These are phyloP conservation scores for Vulpes ferrilata DNA, from an alignment of 2,113 vertebrate genomes.

Conservation along the genomic window DNA sequence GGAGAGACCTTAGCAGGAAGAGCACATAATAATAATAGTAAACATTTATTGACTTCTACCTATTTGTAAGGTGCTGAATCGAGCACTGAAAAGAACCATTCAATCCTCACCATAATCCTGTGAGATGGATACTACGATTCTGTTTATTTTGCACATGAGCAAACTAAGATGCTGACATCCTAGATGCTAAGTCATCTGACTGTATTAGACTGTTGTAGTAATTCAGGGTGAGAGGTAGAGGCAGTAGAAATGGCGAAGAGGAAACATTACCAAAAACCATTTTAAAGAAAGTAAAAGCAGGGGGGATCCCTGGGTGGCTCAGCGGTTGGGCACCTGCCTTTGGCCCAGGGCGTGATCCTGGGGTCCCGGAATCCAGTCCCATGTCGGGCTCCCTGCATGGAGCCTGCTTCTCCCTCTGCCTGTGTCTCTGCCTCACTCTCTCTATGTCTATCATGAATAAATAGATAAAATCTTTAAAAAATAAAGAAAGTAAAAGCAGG, in stretches of 20 bases:
- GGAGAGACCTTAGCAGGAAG: not conserved
- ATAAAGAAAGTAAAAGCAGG: not conserved
- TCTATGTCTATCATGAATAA: too few species aligned
- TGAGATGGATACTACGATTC: too few species aligned
- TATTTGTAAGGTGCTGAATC: not conserved
- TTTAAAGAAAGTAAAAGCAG: not conserved
- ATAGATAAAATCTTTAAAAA: too few species aligned
- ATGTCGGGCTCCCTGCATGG: too few species aligned
- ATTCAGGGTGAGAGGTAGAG: not conserved
- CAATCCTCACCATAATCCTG: not conserved
- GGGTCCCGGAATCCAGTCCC: too few species aligned
- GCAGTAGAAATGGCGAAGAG: not conserved
- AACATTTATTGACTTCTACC: not conserved
- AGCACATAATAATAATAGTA: not conserved
- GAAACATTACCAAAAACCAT: not conserved
- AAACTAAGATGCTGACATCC: not conserved
- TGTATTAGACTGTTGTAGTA: not conserved
- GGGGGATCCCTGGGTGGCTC: too few species aligned
- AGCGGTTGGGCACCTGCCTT: too few species aligned
- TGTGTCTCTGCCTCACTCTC: too few species aligned
- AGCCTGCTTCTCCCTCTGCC: too few species aligned
- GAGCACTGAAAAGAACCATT: not conserved
- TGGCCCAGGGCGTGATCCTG: too few species aligned
- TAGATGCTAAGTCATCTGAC: not conserved
- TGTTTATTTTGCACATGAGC: not conserved